Evolutionary conservation across 2,888 invertebrate genomes (phyloP), one percentile per base, ranked within the genome.

Genomic region (Cactoblastis cactorum): DNA sequence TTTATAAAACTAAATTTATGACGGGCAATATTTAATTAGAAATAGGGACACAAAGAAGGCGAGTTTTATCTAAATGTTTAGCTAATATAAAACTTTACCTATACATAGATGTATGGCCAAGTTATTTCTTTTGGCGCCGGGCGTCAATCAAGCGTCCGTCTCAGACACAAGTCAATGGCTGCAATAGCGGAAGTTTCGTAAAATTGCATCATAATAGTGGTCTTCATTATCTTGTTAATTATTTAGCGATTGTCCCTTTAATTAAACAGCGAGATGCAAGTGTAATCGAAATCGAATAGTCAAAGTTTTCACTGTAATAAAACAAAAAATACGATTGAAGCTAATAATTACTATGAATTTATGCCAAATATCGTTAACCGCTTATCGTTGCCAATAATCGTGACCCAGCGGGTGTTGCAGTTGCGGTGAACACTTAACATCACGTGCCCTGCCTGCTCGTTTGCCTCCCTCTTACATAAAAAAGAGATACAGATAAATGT

Each of bases 171-270:
- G 33, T 22, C 18, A 22, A 39, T 39, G 22, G 39, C 39, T 39
- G 39, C 39, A 39, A 39, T 39, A 22, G 39, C 22, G 39, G 39
- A 39, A 39, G 39, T 39, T 39, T 39, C 39, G 39, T 12, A 39
- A 22, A 39, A 39, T 22, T 39, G 12, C 39, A 39, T 12, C 19
- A 22, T 39, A 22, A 39, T 39, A 22, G 39, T 39, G 19, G 39
- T 39, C 12, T 22, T 39, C 22, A 39, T 39, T 39, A 39, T 39
- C 19, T 39, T 39, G 39, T 19, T 39, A n/a, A 38, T 38, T 38
- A n/a, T 38, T 19, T n/a, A 19, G 5, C 12, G 8, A 39, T 39
- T 39, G 12, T 12, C 19, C 12, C 1, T 39, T 6, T 39, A 39
- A 39, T 39, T 39, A 22, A 39, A 19, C 14, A 18, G 12, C 18